These are phyloP conservation scores for Phaethon lepturus DNA, from an alignment of 2,113 vertebrate species.

Conservation along the genomic window DNA sequence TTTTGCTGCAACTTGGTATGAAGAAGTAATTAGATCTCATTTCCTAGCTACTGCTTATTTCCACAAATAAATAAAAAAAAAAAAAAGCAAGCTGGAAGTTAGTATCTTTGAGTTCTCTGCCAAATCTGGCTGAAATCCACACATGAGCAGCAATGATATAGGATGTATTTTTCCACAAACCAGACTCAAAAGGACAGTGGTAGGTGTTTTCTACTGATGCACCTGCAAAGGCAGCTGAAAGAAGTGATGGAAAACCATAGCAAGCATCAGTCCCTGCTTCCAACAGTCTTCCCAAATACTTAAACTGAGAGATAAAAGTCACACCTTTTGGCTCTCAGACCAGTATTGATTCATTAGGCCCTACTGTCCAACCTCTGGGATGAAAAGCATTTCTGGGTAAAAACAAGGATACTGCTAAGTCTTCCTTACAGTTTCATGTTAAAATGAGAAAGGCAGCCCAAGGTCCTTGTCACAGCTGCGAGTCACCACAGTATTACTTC, in stretches of 20 bases:
- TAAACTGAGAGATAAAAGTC: not conserved
- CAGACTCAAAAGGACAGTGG: not conserved
- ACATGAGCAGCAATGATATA: not conserved
- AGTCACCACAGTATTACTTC: not conserved
- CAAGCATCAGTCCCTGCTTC: not conserved
- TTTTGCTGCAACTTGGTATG: not conserved
- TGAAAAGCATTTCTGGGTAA: not conserved
- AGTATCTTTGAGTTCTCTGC: not conserved
- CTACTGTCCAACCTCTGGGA: not conserved
- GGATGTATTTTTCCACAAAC: not conserved
- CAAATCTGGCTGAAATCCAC: not conserved
- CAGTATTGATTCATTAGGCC: not conserved
- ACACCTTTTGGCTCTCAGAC: not conserved
- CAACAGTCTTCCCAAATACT: not conserved
- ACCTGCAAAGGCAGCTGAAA: not conserved
- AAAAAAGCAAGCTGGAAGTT: not conserved
- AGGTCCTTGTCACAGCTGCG: not conserved
- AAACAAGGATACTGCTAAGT: not conserved
- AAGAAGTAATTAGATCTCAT: not conserved
- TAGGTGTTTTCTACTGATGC: not conserved
- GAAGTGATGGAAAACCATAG: not conserved
- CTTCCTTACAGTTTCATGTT: not conserved
- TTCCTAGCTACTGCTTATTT: not conserved
- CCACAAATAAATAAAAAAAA: not conserved
- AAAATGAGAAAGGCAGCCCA: not conserved